Base-by-base conservation (phyloP, 2,797 vertebrate species). In the Petrocephalus schoutedeni region DNA sequence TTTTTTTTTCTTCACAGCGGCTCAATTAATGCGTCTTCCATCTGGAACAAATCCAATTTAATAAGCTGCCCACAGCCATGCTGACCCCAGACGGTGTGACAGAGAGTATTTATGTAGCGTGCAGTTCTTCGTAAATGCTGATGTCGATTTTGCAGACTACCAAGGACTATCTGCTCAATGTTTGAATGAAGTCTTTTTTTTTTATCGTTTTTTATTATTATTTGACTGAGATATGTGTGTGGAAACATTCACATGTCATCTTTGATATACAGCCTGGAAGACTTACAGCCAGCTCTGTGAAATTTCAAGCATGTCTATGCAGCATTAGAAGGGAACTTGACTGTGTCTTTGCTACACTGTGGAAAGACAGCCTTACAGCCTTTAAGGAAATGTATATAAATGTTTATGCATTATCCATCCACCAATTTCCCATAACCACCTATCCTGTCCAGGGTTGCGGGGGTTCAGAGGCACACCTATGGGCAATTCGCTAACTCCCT, bases 21-120 rank as follows among this genome's bases (percentile, higher is more conserved):
- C 92, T 94, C 94, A 95, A 96, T 95, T 94, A 95, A 93, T 93
- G 92, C 91, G 87, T 86, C 90, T 92, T 92, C 90, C 91, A 93
- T 91, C 90, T 51, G 71, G 89, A 93, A 91, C 89, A 91, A 91
- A 90, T 93, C 92, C 89, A 92, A 89, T 89, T 93, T 95, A 94
- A 94, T 95, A 94, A 95, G 93, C 92, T 92, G 91, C 93, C 93
- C 90, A 90, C 93, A 92, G 93, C 90, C 90, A 91, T 88, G 91
- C 88, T 95, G 94, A n/a, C 67, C 8, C 10, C 49, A 49, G 90
- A 87, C 88, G 77, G 12, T 80, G 51, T 88, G 90, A 87, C 80
- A 88, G 54, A 86, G 82, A 54, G 16, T 89, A 51, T 80, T 16
- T 61, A 61, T 88, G 64, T 85, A 74, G 1, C 49, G 58, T 9